Evolutionary conservation across 2,797 vertebrate genomes (phyloP), one percentile per base, ranked within the genome.

Genomic region (Catostomus latipinnis): DNA sequence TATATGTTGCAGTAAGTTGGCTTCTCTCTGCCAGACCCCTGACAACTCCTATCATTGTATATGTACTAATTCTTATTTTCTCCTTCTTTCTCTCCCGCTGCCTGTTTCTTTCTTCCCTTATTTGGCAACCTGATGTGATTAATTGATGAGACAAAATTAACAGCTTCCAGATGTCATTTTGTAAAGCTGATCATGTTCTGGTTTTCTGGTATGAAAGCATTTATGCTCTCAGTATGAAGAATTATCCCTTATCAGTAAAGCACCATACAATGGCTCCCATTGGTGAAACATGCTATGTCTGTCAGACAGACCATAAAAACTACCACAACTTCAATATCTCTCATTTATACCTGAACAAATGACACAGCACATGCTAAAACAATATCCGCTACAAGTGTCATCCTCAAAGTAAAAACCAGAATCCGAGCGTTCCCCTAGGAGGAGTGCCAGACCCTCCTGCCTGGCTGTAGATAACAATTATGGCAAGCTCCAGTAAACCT

Each of bases 401-500:
- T 79, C 16, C 50, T 63, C 50, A 5, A 66, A 71, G 45, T 16
- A 43, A 79, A 79, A 46, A 49, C 49, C 67, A 78, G 22, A 65
- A 48, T 46, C 76, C 60, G 60, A 67, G 61, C n/a, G 4, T 34
- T 80, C 71, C 72, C 76, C 6, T 4, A 48, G 22, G 68, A 12
- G 43, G 66, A 54, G 34, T 50, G 69, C 50, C 22, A 68, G 50
- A 74, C 61, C 34, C 71, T 81, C 69, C 82, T 81, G 82, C 57
- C 71, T 63, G 16, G 48, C 65, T 50, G 8, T 22, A 84, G 82
- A 82, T 82, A 86, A 86, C 73, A 74, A 22, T 18, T 49, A 78
- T 56, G 78, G 81, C 74, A 82, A 85, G 81, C 53, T 76, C 74
- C 71, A 74, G 60, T 81, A 80, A 83, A 73, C 56, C 69, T 53